Conservation (phyloP, 2,888 invertebrate species). For the Troides aeacus region DNA sequence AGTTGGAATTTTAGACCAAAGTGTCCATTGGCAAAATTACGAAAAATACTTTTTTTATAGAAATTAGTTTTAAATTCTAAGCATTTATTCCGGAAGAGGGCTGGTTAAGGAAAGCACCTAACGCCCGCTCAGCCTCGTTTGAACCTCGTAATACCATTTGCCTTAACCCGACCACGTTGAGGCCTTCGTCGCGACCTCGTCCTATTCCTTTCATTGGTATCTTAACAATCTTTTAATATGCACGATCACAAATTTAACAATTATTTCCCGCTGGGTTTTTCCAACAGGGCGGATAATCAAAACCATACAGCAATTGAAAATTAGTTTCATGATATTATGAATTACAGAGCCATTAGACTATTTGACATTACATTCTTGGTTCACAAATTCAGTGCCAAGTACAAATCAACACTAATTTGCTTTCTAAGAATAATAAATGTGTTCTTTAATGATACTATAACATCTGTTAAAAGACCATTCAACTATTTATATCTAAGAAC, state of each 20-base stretch:
- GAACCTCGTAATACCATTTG: constrained; percentile 26
- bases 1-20: too few relatives aligned
- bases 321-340: too few relatives aligned
- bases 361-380: too few relatives aligned
- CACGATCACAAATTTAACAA: constrained; percentile 15
- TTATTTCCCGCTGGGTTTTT: constrained; percentile 16
- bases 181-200: constrained; percentile 26
- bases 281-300: constrained; percentile 1
- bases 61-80: constrained; percentile 12
- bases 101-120: constrained; percentile 58
- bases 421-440: too few relatives aligned
- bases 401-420: too few relatives aligned
- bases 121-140: constrained; percentile 22
- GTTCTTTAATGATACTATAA: too few relatives aligned
- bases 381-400: too few relatives aligned
- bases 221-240: constrained; percentile 25
- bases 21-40: too few relatives aligned
- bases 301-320: too few relatives aligned
- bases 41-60: background rate
- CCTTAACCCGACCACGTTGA: constrained; percentile 26
- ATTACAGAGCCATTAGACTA: too few relatives aligned
- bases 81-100: constrained; percentile 38
- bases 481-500: background rate
- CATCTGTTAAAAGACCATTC: too few relatives aligned
- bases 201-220: constrained; percentile 27